Base-by-base conservation (phyloP, 2,888 invertebrate genomes). In the Callyntrura sp. region DNA sequence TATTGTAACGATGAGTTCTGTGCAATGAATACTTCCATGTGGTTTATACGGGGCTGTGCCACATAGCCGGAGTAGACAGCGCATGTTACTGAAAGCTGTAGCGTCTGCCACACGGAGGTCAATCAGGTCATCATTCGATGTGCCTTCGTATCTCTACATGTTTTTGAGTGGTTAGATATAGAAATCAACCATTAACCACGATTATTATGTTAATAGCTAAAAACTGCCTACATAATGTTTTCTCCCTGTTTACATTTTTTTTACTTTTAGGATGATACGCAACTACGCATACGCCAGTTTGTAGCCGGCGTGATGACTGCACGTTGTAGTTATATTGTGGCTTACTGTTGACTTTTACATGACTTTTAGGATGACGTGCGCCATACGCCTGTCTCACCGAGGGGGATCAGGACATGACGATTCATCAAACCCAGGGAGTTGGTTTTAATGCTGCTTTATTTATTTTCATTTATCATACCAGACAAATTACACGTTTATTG, bases 341-440 rank as follows among this genome's bases (percentile, higher is more conserved):
- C 84, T 84, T 79, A 89, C 85, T 89, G 89, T 89, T 89, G 89
- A 89, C 89, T 89, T 73, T 89, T 62, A 85, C 89, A 89, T 89
- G 89, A 85, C 89, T 78, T 51, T 84, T 87, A 45, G 90, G 79
- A 89, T 87, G 91, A 91, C 91, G 91, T 89, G 91, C 91, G 82
- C 90, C 84, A 79, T 89, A 89, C 84, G 89, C 90, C 89, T 78
- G 89, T 85, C 91, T 82, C 90, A 91, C 91, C 91, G 82, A 90
- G 91, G 85, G 87, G 90, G 85, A 68, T 76, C 83, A 89, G 87
- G 91, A 92, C 92, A 90, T 85, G 91, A 91, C 92, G 92, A 92
- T 92, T 91, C 90, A 91, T 92, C 92, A 91, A 90, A 85, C 78
- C 85, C 68, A 88, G 88, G 88, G 88, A 88, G 88, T 88, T 83